phyloP scores from a whole-genome alignment of 1,140 invertebrate genomes.

The Patella vulgata region DNA sequence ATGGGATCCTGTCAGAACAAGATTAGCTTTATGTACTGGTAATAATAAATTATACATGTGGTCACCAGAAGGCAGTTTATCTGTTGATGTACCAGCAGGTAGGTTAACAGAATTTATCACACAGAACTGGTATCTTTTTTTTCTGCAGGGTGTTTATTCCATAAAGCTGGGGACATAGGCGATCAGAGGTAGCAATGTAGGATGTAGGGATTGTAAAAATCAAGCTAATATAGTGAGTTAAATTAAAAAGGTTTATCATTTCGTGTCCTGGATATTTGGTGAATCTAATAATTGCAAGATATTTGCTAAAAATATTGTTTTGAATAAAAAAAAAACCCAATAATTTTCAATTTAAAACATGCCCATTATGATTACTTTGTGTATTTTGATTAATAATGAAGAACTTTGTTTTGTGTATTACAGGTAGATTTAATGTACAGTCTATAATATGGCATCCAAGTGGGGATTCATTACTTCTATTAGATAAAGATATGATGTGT shows the following conservation, averaged over 20 bases:
- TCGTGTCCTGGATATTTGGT: too few relatives aligned
- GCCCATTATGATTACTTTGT: too few relatives aligned
- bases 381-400: too few relatives aligned
- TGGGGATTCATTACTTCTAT: constrained; percentile 55
- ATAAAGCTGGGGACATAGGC: background rate
- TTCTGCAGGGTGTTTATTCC: background rate
- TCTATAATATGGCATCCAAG: constrained; percentile 61
- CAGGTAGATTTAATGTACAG: constrained; percentile 58
- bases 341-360: too few relatives aligned
- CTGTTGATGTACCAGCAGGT: constrained; percentile 64
- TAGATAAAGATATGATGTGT: constrained; percentile 64
- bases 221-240: too few relatives aligned
- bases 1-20: constrained; percentile 62
- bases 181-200: background rate
- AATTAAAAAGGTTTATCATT: too few relatives aligned
- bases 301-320: too few relatives aligned
- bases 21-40: constrained; percentile 64
- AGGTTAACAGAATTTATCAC: constrained; percentile 21
- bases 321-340: too few relatives aligned
- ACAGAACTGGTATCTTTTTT: too few relatives aligned
- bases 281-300: too few relatives aligned
- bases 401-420: too few relatives aligned
- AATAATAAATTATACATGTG: constrained; percentile 67
- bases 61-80: constrained; percentile 62
- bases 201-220: background rate